Base-by-base conservation (phyloP, 2,888 invertebrate species). In the Chymomyza procnemis region DNA sequence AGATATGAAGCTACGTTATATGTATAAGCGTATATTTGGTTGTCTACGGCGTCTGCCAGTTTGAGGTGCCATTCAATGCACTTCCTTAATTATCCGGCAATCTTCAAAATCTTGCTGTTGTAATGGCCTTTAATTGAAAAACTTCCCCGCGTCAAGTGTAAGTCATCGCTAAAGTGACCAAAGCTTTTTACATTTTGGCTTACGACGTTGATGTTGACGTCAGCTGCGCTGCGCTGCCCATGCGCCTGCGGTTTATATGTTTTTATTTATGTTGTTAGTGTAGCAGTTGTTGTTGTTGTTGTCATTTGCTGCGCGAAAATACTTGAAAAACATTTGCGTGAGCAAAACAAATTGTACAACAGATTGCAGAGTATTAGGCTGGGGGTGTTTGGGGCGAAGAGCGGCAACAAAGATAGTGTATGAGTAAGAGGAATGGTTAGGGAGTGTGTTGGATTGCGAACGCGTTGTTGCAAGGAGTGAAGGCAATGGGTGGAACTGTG, bases 291-390 rank as follows among this genome's bases (percentile, higher is more conserved):
- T 72, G 48, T 62, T 30, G 14, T 55, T 63, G 69, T 73, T 62
- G 71, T 74, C 65, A 59, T 74, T 71, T 73, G 73, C 61, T 74
- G 66, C 67, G 75, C 75, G 69, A 79, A 83, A 78, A 67, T 73
- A 75, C 67, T 75, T 73, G 65, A 79, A 73, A 75, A 76, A 71
- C 71, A 82, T 76, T 76, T 79, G 77, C 78, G 78, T 76, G 75
- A 41, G 62, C 21, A 69, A 46, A 71, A 62, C 61, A 41, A 58
- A 54, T 30, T 9, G 21, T 52, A 61, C 18, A 30, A 61, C 18
- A 30, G n/a, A 21, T 55, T n/a, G 22, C 12, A 54, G n/a, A n/a
- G n/a, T 26, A 26, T 4, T 26, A 26, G 55, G n/a, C 4, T 41
- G 34, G 34, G 46, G 41, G 26, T 18, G 62, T n/a, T n/a, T n/a